These are phyloP conservation scores for Dromiciops gliroides DNA, from an alignment of 2,113 vertebrate species.

Conservation along the genomic window DNA sequence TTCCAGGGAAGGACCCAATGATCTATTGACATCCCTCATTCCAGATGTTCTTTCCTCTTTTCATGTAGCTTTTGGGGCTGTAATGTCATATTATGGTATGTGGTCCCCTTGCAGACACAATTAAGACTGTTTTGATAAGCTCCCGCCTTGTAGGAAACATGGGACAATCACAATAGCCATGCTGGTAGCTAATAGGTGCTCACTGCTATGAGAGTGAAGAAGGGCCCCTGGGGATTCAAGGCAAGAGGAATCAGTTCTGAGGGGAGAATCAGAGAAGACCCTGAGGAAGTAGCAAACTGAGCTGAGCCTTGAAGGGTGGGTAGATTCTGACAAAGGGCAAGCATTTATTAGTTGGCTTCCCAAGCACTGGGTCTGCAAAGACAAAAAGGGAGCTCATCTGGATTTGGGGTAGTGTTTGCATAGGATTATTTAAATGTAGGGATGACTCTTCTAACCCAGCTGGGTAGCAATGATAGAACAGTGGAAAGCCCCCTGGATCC, in stretches of 20 bases:
- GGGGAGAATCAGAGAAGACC: not conserved
- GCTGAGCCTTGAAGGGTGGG: not conserved
- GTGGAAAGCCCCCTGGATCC: not conserved
- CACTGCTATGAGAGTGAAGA: not conserved
- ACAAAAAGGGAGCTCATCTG: not conserved
- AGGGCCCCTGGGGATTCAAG: not conserved
- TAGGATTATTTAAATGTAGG: not conserved
- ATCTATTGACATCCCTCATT: not conserved
- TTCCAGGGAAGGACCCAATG: not conserved
- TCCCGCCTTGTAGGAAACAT: not conserved
- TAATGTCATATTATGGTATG: not conserved
- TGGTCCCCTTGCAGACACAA: not conserved
- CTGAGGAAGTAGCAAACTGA: not conserved
- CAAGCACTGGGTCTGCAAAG: not conserved
- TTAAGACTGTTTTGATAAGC: not conserved
- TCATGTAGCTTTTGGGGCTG: not conserved
- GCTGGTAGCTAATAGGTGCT: not conserved
- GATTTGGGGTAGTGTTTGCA: too few species aligned
- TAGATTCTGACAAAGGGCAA: not conserved
- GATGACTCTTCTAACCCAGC: not conserved
- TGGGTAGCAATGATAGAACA: not conserved
- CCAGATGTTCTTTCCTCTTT: not conserved
- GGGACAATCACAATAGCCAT: not conserved
- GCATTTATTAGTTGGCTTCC: not conserved
- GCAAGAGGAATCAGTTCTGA: not conserved